Base-by-base conservation (phyloP, 2,113 vertebrate genomes). In the Xiphorhynchus elegans region DNA sequence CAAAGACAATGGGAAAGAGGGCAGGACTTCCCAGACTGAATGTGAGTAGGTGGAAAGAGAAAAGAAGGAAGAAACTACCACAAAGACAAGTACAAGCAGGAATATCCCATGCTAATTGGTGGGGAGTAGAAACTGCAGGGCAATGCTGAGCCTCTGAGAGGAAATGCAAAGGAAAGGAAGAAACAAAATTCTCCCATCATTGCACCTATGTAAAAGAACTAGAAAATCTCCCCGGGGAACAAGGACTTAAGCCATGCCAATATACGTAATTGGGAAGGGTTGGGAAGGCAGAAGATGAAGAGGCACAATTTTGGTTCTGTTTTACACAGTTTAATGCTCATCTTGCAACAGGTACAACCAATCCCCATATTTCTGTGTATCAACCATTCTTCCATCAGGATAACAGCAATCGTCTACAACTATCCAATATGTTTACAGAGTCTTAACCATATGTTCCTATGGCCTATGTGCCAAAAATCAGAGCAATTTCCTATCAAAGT, bases 401-500 rank as follows among this genome's bases (percentile, higher is more conserved):
- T 81, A 78, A 87, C 60, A 87, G 44, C 73, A 81, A 39, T 95
- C 69, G 82, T 89, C 87, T 93, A 77, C 75, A 84, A 33, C 58
- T 87, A 79, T 56, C 69, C 89, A 91, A 13, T 40, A 68, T 87
- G 62, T 84, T 96, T 95, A 72, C 67, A 60, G 89, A 78, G 44
- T 28, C 76, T 91, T 56, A 92, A 49, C 89, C 87, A 89, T 95
- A 95, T 91, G 94, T 82, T 95, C 66, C 77, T 47, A 20, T 87
- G 84, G 80, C 91, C 84, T 76, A 46, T 46, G 60, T 84, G 81
- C 77, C 89, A 97, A 91, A 89, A 95, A 72, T 7, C 84, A 95
- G 64, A 95, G 59, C 68, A 89, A 75, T 60, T 87, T 95, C 91
- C 80, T 91, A 87, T 84, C 91, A 89, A 93, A 94, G 86, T 90